Conservation (phyloP, 2,888 invertebrate genomes). For the Electrophaes corylata region DNA sequence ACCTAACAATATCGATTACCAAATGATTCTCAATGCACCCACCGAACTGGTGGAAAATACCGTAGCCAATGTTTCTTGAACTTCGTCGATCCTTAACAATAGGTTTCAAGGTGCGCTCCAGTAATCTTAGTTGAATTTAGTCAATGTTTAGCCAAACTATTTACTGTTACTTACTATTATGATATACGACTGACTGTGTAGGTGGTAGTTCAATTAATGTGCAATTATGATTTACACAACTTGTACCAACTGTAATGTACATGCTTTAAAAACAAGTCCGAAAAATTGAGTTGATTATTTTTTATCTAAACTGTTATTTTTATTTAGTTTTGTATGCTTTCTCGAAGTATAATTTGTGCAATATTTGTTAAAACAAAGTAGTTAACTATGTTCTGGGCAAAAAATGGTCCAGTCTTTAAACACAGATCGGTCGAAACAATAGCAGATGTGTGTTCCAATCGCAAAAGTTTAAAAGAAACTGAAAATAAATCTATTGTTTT, state of each 20-base stretch:
- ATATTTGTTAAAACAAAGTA: slow-evolving; percentile 9
- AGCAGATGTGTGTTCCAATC: too few species aligned
- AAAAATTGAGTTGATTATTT: neutral
- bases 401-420: slow-evolving; percentile 2
- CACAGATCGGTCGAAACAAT: neutral
- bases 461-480: too few species aligned
- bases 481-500: neutral
- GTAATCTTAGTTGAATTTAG: slow-evolving; percentile 18
- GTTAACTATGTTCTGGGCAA: too few species aligned
- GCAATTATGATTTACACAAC: slow-evolving; percentile 1
- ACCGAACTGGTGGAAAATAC: neutral
- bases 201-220: slow-evolving; percentile 2
- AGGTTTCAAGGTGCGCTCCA: slow-evolving; percentile 22
- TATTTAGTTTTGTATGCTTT: neutral
- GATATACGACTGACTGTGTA: slow-evolving; percentile 13
- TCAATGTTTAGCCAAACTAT: slow-evolving; percentile 28
- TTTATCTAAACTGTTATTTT: neutral
- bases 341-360: slow-evolving; percentile 14
- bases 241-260: neutral
- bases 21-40: neutral
- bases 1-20: neutral
- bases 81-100: slow-evolving; percentile 15
- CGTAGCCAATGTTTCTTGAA: neutral
- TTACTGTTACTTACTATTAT: too few species aligned
- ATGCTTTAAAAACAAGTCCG: neutral